Base-by-base conservation (phyloP, 2,797 vertebrate species). In the Liparis tanakae region DNA sequence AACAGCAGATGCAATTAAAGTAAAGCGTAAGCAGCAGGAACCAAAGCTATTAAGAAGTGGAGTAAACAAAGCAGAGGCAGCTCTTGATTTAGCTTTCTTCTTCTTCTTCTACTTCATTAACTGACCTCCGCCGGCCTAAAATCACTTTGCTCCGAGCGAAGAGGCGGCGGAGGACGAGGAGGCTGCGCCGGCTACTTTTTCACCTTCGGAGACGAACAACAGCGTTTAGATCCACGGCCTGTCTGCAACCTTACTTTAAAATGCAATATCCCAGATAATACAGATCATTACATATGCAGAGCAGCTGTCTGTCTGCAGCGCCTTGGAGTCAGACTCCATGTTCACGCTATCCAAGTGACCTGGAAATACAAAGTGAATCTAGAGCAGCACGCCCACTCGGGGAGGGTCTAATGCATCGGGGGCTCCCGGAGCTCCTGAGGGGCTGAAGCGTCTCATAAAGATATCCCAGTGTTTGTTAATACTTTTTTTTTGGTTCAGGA, bases 281-380 rank as follows among this genome's bases (percentile, higher is more conserved):
- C 60, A 30, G 4, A 30, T 30, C 2, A 30, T 30, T 30, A 4
- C 25, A 30, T 30, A 30, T 30, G 25, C 25, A 30, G 25, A 30
- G 25, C 25, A 30, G 25, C 25, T 30, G 25, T 30, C 25, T 30
- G 25, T 2, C 25, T 30, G 25, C 2, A 30, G 25, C 25, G 25
- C 25, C 2, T 30, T 56, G 33, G 41, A 67, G 20, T 5, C n/a
- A 8, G 22, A 14, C 9, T n/a, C 4, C 41, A 36, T 1, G 2
- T 25, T 1, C 18, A 54, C 37, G 4, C 39, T 55, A 20, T 71
- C 46, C 33, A 44, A 59, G 67, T 87, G 89, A 91, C 84, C 88
- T 91, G 84, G 82, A 89, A 87, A 79, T 76, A 67, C 61, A 76
- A 74, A 84, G 74, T 57, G 76, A 78, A 85, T 85, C 73, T 85